phyloP scores from a whole-genome alignment of 2,888 invertebrate species.

The Brachyptera risi region DNA sequence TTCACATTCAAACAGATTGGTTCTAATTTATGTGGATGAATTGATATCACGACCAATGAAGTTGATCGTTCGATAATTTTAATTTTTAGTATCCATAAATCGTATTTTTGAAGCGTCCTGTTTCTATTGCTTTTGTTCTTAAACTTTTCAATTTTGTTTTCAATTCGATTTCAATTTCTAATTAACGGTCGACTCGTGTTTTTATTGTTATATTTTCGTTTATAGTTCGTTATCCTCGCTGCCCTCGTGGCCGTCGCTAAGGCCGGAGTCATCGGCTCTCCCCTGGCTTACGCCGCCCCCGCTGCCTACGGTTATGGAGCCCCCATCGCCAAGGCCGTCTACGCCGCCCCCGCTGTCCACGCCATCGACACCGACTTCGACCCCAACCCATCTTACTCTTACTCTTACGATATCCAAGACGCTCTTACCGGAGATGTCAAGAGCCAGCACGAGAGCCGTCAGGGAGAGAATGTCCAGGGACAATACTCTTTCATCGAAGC shows the following conservation, averaged over 20 bases:
- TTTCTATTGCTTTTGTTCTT: no score
- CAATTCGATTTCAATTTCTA: no score
- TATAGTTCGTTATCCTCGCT: slow-evolving; percentile 27
- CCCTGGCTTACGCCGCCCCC: slow-evolving; percentile 17
- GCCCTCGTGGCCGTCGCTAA: slow-evolving; percentile 31
- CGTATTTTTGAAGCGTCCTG: no score
- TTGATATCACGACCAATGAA: no score
- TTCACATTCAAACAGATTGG: no score
- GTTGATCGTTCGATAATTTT: no score
- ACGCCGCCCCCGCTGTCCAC: slow-evolving; percentile 22
- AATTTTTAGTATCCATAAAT: no score
- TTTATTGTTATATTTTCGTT: not conserved
- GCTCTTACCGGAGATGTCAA: slow-evolving; percentile 33
- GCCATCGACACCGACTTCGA: slow-evolving; percentile 31
- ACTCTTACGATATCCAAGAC: slow-evolving; percentile 30
- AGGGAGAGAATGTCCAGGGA: slow-evolving; percentile 31
- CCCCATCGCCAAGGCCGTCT: slow-evolving; percentile 20
- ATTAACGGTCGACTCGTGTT: no score
- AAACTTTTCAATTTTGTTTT: no score
- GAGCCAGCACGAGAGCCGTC: slow-evolving; percentile 30
- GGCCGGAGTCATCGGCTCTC: slow-evolving; percentile 26
- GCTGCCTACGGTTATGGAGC: slow-evolving; percentile 13
- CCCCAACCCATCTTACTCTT: slow-evolving; percentile 31
- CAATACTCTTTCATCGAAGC: slow-evolving; percentile 32
- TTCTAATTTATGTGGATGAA: no score